Evolutionary conservation across 2,797 vertebrate species (phyloP).

Genomic region (Cichlasoma orientale): DNA sequence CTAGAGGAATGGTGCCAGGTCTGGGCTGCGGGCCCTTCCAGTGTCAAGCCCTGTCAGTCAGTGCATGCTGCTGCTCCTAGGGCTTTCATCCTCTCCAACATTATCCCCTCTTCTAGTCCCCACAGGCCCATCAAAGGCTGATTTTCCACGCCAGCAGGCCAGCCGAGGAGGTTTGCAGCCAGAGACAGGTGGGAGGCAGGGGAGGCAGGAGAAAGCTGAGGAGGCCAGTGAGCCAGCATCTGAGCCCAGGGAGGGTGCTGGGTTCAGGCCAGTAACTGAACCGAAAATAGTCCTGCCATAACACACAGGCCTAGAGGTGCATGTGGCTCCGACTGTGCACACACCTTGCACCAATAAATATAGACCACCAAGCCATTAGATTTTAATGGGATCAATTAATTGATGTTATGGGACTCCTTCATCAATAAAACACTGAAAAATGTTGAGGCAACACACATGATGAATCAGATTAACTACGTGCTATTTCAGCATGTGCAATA

Average conservation of each 20-base stretch:
- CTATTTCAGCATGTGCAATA: constrained; percentile 53
- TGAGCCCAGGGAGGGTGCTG: constrained; percentile 69
- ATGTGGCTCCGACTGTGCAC: constrained; percentile 23
- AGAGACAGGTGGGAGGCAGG: constrained; percentile 77
- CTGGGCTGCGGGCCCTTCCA: constrained; percentile 49
- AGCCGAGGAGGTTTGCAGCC: constrained; percentile 67
- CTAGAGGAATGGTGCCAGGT: constrained; percentile 47
- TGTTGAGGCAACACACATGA: constrained; percentile 57
- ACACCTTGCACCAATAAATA: constrained; percentile 57
- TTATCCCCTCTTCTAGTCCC: constrained; percentile 61
- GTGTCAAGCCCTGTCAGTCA: constrained; percentile 70
- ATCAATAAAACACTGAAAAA: constrained; percentile 70
- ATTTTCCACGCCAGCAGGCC: constrained; percentile 82
- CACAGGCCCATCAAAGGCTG: constrained; percentile 83
- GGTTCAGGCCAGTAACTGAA: constrained; percentile 76
- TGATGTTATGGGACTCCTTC: constrained; percentile 53
- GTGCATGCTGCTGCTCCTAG: constrained; percentile 67
- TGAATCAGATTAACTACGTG: constrained; percentile 71
- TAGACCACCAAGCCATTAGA: constrained; percentile 47
- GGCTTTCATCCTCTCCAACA: constrained; percentile 69
- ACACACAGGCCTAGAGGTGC: constrained; percentile 51
- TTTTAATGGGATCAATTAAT: constrained; percentile 67
- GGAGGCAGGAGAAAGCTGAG: constrained; percentile 42
- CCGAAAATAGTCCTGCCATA: constrained; percentile 78
- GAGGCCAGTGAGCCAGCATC: constrained; percentile 74